Evolutionary conservation across 2,113 vertebrate species (phyloP).

Genomic region (Indicator indicator): DNA sequence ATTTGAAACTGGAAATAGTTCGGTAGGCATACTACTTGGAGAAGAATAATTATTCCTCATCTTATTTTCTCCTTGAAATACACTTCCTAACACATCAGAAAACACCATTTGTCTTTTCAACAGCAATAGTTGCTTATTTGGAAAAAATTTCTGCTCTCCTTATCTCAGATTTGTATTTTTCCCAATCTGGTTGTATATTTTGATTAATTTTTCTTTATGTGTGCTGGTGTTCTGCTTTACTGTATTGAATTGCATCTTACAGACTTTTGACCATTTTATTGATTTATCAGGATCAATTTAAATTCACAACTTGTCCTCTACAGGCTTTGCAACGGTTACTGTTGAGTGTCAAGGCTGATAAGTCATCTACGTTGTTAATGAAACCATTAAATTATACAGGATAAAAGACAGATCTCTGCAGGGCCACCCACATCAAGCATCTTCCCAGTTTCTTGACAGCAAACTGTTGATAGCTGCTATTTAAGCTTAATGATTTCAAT

Average conservation of each 20-base stretch:
- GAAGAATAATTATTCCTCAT: neutral
- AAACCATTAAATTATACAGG: slow-evolving; percentile 19
- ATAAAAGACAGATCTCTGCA: slow-evolving; percentile 12
- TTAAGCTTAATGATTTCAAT: slow-evolving; percentile 37
- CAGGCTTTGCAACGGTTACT: neutral
- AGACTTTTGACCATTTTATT: neutral
- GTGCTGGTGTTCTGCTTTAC: neutral
- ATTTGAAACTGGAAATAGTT: neutral
- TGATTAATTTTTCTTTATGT: neutral
- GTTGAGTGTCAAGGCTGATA: slow-evolving; percentile 21
- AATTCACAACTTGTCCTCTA: neutral
- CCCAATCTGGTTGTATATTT: neutral
- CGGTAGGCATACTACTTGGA: neutral
- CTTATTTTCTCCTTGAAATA: neutral
- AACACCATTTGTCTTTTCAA: neutral
- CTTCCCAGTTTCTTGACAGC: neutral
- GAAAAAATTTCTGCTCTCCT: neutral
- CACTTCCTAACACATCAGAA: neutral
- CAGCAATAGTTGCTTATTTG: neutral
- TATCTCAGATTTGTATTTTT: neutral
- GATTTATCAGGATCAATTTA: slow-evolving; percentile 9
- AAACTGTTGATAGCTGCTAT: slow-evolving; percentile 10
- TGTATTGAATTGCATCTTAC: neutral
- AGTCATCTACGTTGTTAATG: slow-evolving; percentile 24
- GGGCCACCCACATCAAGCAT: slow-evolving; percentile 4